These are phyloP conservation scores for Catocala sponsa DNA, from an alignment of 2,888 invertebrate genomes.

Conservation along the genomic window DNA sequence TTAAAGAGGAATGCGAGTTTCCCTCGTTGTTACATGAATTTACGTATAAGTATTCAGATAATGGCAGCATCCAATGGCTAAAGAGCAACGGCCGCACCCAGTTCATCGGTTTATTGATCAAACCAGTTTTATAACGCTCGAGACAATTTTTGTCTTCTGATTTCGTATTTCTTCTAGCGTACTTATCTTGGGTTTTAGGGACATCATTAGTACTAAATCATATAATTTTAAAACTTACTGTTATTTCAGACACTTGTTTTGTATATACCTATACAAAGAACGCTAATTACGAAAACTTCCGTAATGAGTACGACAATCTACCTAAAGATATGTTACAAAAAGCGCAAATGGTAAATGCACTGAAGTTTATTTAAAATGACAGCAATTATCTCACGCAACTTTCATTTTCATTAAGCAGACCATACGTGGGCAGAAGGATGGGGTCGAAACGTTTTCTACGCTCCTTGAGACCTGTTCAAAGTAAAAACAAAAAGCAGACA, in stretches of 20 bases:
- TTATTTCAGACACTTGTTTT: no score
- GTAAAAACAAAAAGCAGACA: conserved; percentile 51
- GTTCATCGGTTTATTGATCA: conserved; percentile 53
- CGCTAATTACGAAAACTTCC: no score
- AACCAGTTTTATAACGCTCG: conserved; percentile 69
- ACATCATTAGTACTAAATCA: no score
- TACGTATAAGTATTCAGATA: conserved; percentile 52
- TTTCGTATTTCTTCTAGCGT: conserved; percentile 46
- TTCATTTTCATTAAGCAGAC: conserved; percentile 6
- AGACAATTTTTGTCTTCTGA: conserved; percentile 49
- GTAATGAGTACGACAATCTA: no score
- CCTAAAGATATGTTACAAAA: no score
- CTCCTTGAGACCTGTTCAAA: conserved; percentile 10
- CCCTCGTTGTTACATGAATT: no score
- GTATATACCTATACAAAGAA: no score
- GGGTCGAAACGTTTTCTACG: conserved; percentile 17
- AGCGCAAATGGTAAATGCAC: not conserved
- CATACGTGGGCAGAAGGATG: conserved; percentile 7
- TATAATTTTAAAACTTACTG: no score
- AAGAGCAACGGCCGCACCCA: conserved; percentile 67
- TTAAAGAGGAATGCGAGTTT: no score
- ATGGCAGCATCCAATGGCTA: conserved; percentile 51
- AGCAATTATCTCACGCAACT: not conserved
- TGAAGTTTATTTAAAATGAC: conserved; percentile 9
- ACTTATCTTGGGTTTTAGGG: no score